These are phyloP conservation scores for Latheticus oryzae DNA, from an alignment of 2,888 invertebrate species.

Conservation along the genomic window DNA sequence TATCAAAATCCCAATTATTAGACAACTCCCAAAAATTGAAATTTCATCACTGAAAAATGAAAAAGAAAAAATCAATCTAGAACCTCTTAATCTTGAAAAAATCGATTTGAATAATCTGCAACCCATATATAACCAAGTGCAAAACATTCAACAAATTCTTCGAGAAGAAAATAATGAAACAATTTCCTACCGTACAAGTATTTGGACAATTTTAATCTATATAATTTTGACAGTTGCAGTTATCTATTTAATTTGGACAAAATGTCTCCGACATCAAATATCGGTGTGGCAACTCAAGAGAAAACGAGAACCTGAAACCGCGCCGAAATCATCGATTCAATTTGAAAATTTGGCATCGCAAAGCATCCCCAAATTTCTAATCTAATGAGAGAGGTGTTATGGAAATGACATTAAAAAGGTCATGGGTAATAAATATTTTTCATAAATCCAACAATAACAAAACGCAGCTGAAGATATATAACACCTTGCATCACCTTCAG, in stretches of 20 bases:
- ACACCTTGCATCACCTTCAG: no score
- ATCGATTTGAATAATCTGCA: neutral
- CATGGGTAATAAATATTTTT: no score
- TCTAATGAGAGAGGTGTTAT: constrained; percentile 1
- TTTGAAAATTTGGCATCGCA: constrained; percentile 3
- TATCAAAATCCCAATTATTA: neutral
- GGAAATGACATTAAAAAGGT: no score
- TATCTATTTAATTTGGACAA: neutral
- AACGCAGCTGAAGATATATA: no score
- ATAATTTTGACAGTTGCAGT: neutral
- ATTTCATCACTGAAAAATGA: neutral
- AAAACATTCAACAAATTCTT: neutral
- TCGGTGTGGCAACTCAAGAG: neutral
- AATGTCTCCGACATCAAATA: neutral
- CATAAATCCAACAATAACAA: no score
- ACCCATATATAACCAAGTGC: neutral
- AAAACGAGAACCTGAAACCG: neutral
- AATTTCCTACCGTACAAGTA: neutral
- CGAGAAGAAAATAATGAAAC: neutral
- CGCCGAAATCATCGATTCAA: neutral
- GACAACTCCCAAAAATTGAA: constrained; percentile 1
- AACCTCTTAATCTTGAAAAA: neutral
- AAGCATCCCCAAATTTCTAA: constrained; percentile 7
- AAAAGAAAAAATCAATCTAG: neutral
- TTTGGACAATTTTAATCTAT: constrained; percentile 6